Conservation (phyloP, 2,888 invertebrate genomes). For the Nasonovia ribisnigri region DNA sequence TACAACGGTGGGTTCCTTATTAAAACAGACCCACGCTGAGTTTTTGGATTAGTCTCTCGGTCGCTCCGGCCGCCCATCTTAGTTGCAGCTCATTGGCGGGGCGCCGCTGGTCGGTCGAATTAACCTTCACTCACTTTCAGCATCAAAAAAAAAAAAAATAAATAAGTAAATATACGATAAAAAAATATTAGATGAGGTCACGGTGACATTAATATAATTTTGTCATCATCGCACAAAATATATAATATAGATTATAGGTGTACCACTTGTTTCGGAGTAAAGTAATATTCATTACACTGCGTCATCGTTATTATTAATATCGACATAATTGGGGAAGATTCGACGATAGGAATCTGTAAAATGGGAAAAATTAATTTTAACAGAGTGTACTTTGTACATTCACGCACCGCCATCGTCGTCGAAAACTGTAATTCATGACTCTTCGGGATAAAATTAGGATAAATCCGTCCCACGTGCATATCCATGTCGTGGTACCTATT, state of each 20-base stretch:
- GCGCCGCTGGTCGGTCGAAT: background rate
- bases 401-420: no score
- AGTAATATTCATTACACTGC: background rate
- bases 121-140: background rate
- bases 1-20: background rate
- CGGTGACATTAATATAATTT: background rate
- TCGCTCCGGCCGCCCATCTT: background rate
- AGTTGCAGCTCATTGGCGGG: background rate
- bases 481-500: background rate
- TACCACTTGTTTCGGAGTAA: background rate
- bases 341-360: background rate
- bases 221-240: background rate
- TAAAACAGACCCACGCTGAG: slow-evolving; percentile 2
- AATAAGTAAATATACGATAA: background rate
- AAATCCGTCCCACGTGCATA: background rate
- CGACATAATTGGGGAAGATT: background rate
- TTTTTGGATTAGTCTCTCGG: slow-evolving; percentile 7
- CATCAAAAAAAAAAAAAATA: background rate
- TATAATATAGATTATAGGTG: background rate
- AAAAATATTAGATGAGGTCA: no score
- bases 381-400: background rate
- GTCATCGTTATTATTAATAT: background rate
- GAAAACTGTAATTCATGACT: background rate
- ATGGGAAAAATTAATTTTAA: background rate
- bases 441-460: background rate